A percentile compares a stretch with the other conserved stretches of the same genome.
These are phyloP conservation scores for Petrocephalus schoutedeni DNA, from an alignment of 2,797 vertebrate genomes.

Conservation along the genomic window DNA sequence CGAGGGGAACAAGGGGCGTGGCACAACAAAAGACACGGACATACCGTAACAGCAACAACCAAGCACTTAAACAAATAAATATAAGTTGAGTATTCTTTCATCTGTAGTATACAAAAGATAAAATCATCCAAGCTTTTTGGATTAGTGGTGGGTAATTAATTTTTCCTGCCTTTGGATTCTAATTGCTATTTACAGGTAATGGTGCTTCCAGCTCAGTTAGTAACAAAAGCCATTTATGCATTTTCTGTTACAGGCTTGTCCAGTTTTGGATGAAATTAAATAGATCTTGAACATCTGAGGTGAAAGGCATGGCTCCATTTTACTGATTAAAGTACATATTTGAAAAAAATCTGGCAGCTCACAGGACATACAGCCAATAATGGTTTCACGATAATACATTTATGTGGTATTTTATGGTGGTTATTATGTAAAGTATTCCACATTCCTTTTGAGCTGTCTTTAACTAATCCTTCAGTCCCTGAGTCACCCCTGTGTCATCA, in stretches of 20 bases:
- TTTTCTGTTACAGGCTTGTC: neutral
- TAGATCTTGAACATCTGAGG: neutral
- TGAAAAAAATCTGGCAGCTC: neutral
- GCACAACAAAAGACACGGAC: no score
- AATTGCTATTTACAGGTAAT: neutral
- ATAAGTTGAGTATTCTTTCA: neutral
- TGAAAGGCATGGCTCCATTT: neutral
- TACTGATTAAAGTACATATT: neutral
- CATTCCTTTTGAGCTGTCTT: neutral
- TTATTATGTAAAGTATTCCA: neutral
- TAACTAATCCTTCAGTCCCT: neutral
- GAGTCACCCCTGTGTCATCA: neutral
- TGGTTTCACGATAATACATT: neutral
- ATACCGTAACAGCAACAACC: neutral
- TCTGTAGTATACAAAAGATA: neutral
- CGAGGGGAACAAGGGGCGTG: no score
- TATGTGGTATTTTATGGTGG: neutral
- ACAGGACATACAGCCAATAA: neutral
- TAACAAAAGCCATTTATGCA: neutral
- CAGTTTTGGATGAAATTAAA: neutral
- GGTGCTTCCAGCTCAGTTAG: neutral
- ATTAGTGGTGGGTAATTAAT: neutral
- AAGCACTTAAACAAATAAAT: neutral
- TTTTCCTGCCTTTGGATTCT: neutral
- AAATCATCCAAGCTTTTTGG: neutral